Conservation (phyloP, 1,140 invertebrate genomes). For the Drosophila serrata region DNA sequence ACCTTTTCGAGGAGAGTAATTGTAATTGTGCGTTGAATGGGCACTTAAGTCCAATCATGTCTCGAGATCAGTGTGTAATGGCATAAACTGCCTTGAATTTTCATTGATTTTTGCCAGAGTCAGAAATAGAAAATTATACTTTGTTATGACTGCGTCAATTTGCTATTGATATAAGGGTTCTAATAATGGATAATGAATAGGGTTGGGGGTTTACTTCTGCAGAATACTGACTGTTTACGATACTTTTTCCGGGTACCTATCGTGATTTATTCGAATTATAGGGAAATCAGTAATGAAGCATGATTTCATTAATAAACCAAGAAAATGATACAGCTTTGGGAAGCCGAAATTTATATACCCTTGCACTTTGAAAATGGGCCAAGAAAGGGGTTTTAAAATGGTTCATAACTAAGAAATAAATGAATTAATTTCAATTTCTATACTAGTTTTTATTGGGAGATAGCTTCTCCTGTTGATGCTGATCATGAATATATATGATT, state of each 20-base stretch:
- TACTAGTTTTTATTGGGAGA: no score
- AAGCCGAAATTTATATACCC: no score
- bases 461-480: no score
- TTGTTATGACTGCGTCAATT: slow-evolving; percentile 1
- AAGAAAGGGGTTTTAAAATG: no score
- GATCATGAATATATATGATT: no score
- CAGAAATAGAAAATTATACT: slow-evolving; percentile 11
- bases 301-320: not conserved
- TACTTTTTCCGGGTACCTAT: slow-evolving; percentile 11
- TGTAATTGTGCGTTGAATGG: slow-evolving; percentile 43
- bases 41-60: slow-evolving; percentile 23
- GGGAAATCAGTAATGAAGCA: not conserved
- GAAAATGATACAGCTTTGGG: no score
- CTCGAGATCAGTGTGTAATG: slow-evolving; percentile 12
- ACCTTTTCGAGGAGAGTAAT: slow-evolving; percentile 38
- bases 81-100: slow-evolving; percentile 19
- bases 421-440: no score
- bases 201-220: slow-evolving; percentile 9
- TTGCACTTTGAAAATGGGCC: no score
- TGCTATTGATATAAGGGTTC: not conserved
- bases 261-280: slow-evolving; percentile 1
- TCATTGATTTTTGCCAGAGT: slow-evolving; percentile 28
- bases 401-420: no score
- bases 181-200: slow-evolving; percentile 10
- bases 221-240: not conserved